Base-by-base conservation (phyloP, 2,113 vertebrate genomes). In the Mandrillus leucophaeus region DNA sequence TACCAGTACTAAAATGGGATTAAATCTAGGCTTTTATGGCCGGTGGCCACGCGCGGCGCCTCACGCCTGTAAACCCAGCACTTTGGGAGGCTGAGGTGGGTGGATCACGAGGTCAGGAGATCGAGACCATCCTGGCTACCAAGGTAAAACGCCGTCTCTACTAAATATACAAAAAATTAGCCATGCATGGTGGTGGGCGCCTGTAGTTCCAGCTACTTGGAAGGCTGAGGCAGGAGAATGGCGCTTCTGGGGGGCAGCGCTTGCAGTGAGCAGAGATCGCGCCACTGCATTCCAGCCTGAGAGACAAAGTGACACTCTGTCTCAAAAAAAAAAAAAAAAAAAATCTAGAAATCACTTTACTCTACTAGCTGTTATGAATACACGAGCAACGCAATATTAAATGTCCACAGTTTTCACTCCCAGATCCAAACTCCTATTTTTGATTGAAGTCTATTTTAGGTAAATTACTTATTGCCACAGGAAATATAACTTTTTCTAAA, bases 31-130 rank as follows among this genome's bases (percentile, higher is more conserved):
- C 9, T 72, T 87, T 87, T 45, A 72, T 20, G 52, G 18, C 52
- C 52, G 2, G 52, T 50, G 13, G 48, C 48, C 12, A 3, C 0
- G 13, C 48, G 17, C 52, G 2, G 52, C 2, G 52, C 0, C 52
- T 55, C 6, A 55, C 18, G 52, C 52, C 52, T 55, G 52, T 55
- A 55, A 55, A 2, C 52, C 52, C 52, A 55, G 52, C 52, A 2
- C 6, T 8, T 55, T 55, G 52, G 18, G 52, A 55, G 52, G 52
- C 18, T 0, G 6, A 55, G 52, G 18, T 0, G 18, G 52, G 52
- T 55, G 52, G 52, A 55, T 55, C 52, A 20, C 18, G 2, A 2
- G 18, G 52, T 55, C 52, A 55, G 52, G 18, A 55, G 52, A 55
- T 18, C 0, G 6, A 55, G 18, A 55, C 18, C 52, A 55, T 55